Evolutionary conservation across 2,797 vertebrate genomes (phyloP).

Genomic region (Coranthus polyacanthus): DNA sequence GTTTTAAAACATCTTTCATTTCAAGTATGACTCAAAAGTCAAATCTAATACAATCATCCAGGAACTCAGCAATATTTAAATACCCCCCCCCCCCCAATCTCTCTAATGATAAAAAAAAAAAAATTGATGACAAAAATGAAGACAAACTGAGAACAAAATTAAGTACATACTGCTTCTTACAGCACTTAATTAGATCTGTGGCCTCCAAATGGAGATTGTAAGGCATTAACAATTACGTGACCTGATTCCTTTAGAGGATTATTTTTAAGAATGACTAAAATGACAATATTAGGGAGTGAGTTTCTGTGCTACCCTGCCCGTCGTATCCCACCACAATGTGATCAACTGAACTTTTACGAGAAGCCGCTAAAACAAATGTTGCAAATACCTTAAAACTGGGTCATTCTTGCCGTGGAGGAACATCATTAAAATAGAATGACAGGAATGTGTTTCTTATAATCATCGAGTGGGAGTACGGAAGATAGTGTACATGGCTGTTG

Average conservation of each 20-base stretch:
- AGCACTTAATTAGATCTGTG: slow-evolving; percentile 66
- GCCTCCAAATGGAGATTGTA: slow-evolving; percentile 55
- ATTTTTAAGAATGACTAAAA: slow-evolving; percentile 55
- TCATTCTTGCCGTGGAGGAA: slow-evolving; percentile 39
- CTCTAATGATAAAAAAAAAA: slow-evolving; percentile 18
- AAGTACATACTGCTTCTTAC: slow-evolving; percentile 13
- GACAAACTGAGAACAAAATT: slow-evolving; percentile 10
- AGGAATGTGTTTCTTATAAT: slow-evolving; percentile 54
- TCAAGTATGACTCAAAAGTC: not conserved
- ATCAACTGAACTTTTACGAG: slow-evolving; percentile 25
- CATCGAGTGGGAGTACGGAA: slow-evolving; percentile 29
- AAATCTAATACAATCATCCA: not conserved
- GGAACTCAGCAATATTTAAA: no score
- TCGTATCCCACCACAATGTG: slow-evolving; percentile 10
- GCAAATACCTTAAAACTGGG: slow-evolving; percentile 38
- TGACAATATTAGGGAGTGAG: slow-evolving; percentile 20
- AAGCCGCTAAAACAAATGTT: slow-evolving; percentile 40
- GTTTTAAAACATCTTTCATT: not conserved
- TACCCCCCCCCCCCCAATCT: not conserved
- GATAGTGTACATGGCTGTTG: slow-evolving; percentile 41
- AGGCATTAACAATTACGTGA: slow-evolving; percentile 42
- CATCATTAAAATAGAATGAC: slow-evolving; percentile 66
- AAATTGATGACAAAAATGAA: no score
- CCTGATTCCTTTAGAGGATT: slow-evolving; percentile 44
- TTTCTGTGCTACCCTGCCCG: slow-evolving; percentile 14